Base-by-base conservation (phyloP, 2,797 vertebrate species). In the Cygnus olor region DNA sequence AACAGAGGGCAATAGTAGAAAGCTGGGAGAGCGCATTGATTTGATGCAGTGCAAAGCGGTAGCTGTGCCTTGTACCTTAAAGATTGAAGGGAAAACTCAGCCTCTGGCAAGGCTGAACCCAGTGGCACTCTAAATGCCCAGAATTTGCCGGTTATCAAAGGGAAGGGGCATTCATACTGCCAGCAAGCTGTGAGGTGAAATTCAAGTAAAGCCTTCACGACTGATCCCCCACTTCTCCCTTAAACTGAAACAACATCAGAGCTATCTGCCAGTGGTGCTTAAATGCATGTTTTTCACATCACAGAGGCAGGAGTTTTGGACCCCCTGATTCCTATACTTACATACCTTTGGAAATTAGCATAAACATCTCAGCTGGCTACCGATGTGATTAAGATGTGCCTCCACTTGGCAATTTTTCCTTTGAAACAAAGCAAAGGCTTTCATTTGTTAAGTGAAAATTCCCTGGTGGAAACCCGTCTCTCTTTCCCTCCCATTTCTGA, bases 351-450 rank as follows among this genome's bases (percentile, higher is more conserved):
- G 71, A 97, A 97, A 96, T 93, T 88, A 95, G 89, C 91, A 91
- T 93, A 92, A 95, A 89, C 90, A 88, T 82, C 89, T 94, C 95
- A 93, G 91, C 89, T 96, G 91, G 95, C 74, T 94, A 90, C 77
- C 21, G 4, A 63, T 85, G 86, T 90, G 93, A 95, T 93, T 95
- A 96, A 95, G 92, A 91, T 91, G 71, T 93, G 82, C 74, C 71
- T 92, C n/a, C 76, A 88, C 84, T 96, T 89, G 53, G 91, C 85
- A 95, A 85, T 93, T 88, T 92, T 94, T 90, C 69, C 87, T 96
- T 91, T 93, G 94, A 96, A 96, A 96, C 85, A 95, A 93, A 95
- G 90, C 53, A 96, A 95, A 95, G 68, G 65, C 89, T 95, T 95
- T 91, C 42, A 16, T 90, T 95, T 94, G 89, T 95, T 96, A 92